These are phyloP conservation scores for Oreochromis niloticus DNA, from an alignment of 2,113 vertebrate species.

Conservation along the genomic window DNA sequence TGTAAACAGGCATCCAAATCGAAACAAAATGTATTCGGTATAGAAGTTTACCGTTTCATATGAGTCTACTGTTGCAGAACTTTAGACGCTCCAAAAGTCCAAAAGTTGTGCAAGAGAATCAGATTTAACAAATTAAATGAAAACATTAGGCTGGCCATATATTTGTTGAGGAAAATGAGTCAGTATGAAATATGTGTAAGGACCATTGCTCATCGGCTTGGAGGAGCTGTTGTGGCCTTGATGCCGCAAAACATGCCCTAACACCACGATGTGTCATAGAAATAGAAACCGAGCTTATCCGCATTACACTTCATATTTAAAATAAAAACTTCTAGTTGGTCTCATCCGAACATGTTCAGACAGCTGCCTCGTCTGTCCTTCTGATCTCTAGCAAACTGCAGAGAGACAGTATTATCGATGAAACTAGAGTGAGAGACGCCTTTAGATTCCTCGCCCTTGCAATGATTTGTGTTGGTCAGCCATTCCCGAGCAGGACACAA, in stretches of 20 bases:
- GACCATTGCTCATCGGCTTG: neutral
- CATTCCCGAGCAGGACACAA: neutral
- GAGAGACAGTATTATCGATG: neutral
- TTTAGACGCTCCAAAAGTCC: neutral
- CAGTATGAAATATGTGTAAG: no score
- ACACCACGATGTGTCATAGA: neutral
- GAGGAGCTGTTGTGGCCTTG: neutral
- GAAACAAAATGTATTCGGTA: neutral
- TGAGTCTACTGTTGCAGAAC: neutral
- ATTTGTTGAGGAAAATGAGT: neutral
- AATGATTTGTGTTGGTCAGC: neutral
- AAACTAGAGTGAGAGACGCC: neutral
- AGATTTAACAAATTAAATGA: neutral
- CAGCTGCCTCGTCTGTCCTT: accelerated
- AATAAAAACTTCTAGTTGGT: neutral
- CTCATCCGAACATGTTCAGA: neutral
- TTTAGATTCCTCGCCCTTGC: neutral
- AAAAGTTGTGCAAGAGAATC: neutral
- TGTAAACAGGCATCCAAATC: neutral
- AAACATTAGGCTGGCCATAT: neutral
- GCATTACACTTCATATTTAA: neutral
- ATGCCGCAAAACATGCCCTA: neutral
- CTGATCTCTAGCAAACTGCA: neutral
- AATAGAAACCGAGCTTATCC: neutral
- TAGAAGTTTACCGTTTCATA: accelerated